phyloP scores from a whole-genome alignment of 2,888 invertebrate genomes.

The Loripinus fragilis region DNA sequence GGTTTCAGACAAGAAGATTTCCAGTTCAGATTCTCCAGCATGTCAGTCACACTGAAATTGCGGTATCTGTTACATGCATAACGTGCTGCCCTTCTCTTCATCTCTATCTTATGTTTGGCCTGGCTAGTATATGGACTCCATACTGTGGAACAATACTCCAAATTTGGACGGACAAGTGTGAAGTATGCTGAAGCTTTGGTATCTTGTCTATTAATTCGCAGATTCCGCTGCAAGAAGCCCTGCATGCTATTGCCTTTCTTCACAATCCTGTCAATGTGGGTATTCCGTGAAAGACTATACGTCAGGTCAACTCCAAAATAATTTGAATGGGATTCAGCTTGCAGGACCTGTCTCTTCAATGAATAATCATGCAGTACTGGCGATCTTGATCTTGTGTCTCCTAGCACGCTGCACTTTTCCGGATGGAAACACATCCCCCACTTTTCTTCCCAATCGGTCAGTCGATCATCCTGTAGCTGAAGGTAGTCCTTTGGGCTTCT shows the following conservation, averaged over 20 bases:
- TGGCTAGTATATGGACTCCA: background rate
- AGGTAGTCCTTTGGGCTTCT: too few species aligned
- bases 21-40: background rate
- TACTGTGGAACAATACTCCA: background rate
- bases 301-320: slow-evolving; percentile 18
- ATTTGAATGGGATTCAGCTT: background rate
- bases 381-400: slow-evolving; percentile 3
- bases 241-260: slow-evolving; percentile 15
- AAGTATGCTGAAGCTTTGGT: background rate
- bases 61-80: background rate
- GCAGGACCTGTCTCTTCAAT: background rate
- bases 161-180: too few species aligned
- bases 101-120: background rate
- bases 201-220: background rate
- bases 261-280: background rate
- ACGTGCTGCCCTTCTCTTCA: background rate
- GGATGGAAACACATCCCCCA: slow-evolving; percentile 25
- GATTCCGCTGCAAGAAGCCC: background rate
- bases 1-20: too few species aligned
- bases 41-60: slow-evolving; percentile 15
- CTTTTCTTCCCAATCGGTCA: too few species aligned
- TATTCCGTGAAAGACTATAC: slow-evolving; percentile 7
- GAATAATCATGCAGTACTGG: slow-evolving; percentile 5
- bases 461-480: too few species aligned
- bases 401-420: slow-evolving; percentile 4